Evolutionary conservation across 2,113 vertebrate species (phyloP), one percentile per base, ranked within the genome.

Genomic region (Oplegnathus fasciatus): DNA sequence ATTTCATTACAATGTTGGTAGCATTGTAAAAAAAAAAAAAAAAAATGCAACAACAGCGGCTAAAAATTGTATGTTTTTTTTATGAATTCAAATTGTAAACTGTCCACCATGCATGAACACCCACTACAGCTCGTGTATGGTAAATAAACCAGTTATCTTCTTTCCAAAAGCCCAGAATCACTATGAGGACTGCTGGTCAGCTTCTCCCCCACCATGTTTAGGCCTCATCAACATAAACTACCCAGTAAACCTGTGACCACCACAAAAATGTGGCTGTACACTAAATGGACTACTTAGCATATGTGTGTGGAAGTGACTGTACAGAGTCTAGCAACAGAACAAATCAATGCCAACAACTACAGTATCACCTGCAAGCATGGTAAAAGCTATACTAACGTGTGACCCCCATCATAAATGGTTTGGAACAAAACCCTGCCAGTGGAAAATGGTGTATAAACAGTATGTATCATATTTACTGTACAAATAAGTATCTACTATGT

Each of bases 391-490:
- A 17, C 78, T 68, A 76, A 60, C 1, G 61, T 62, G 73, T 44
- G 80, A 77, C 65, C 50, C 83, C 77, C 77, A 68, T 69, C n/a
- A 15, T 46, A 30, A 70, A 55, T 40, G 4, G 48, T 74, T 17
- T 65, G 58, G 57, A 83, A 86, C 64, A 68, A 74, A 78, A 86
- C 50, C 70, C 64, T 66, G 50, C 69, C 75, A 76, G 70, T 81
- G 70, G 44, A 54, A 34, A 78, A 82, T 42, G 71, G 64, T 82
- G 78, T 46, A 77, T 69, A 14, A 86, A 69, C 55, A 74, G 50
- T 60, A 54, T 22, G 34, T 1, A 6, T 34, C 55, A 62, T 24
- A 24, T 78, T 65, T 67, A 77, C 69, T 66, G 84, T 89, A 57
- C 80, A 69, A 85, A 79, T 65, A 86, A 80, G 8, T 40, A 58